Base-by-base conservation (phyloP, 2,797 vertebrate genomes). In the Poeciliopsis presidionis region DNA sequence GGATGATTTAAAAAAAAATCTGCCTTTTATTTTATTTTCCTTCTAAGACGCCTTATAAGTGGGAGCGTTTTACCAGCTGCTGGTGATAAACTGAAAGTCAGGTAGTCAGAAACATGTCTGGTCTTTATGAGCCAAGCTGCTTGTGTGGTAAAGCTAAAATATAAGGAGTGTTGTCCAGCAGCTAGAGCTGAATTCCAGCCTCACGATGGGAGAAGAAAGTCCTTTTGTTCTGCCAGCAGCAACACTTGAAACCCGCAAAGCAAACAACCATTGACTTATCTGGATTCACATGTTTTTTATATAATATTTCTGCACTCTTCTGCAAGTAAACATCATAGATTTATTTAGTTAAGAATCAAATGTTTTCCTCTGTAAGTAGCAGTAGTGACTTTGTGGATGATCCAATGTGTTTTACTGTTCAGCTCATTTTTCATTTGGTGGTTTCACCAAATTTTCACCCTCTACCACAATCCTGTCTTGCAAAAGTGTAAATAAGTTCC, bases 101-200 rank as follows among this genome's bases (percentile, higher is more conserved):
- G 28, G 59, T 36, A 20, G 20, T 5, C 16, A 28, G 11, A 45
- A 13, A 39, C 39, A 14, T 14, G n/a, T 30, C 28, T 73, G 83
- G 73, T 63, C 1, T 65, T 70, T 74, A 3, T 5, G 1, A 45
- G 18, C 53, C 51, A 0, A 28, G 20, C 69, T 72, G 20, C 83
- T 41, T 79, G 70, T 71, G 81, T 6, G 77, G 77, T 59, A 59
- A 72, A 74, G 30, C n/a, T 46, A 70, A 75, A 53, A 78, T 73
- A 61, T 22, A 9, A 33, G 25, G 7, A n/a, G 6, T 72, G 46
- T 30, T 70, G 22, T 49, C 63, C 1, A 1, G n/a, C 33, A 18
- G n/a, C 46, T 49, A 33, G 45, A 65, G 59, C 49, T 13, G 43
- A 0, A 76, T 0, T 67, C 69, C 49, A 1, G 7, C 28, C 20